phyloP scores from a whole-genome alignment of 1,140 invertebrate species.

The Lepidotrigona ventralis region DNA sequence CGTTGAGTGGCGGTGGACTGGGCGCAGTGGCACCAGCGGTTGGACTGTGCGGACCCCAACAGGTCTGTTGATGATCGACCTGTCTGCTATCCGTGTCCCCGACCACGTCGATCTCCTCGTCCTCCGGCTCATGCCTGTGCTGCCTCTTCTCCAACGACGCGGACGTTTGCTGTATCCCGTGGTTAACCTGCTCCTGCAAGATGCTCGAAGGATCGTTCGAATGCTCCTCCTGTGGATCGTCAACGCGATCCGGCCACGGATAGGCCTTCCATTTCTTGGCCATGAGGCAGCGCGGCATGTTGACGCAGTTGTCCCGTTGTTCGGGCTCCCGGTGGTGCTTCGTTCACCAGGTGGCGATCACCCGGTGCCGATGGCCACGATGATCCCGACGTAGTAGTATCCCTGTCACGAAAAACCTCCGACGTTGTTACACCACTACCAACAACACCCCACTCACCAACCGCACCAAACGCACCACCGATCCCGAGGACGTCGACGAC shows the following conservation, averaged over 20 bases:
- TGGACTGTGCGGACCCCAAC: conserved; percentile 87
- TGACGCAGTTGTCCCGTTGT: not conserved
- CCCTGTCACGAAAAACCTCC: conserved; percentile 22
- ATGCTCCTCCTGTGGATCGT: conserved; percentile 75
- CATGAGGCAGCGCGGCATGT: conserved; percentile 92
- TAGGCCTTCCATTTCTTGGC: conserved; percentile 95
- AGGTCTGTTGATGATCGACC: conserved; percentile 77
- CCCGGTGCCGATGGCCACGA: not conserved
- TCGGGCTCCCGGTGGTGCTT: not conserved
- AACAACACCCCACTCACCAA: conserved; percentile 55
- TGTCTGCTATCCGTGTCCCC: conserved; percentile 79
- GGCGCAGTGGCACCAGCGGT: conserved; percentile 87
- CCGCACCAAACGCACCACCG: conserved; percentile 50
- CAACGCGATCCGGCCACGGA: conserved; percentile 87
- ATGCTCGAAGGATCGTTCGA: conserved; percentile 21
- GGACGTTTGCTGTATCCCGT: conserved; percentile 44
- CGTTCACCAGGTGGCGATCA: conserved; percentile 11
- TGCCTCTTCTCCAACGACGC: conserved; percentile 55
- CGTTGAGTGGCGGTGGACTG: conserved; percentile 85
- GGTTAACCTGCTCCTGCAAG: conserved; percentile 46
- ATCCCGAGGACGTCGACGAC: conserved; percentile 31
- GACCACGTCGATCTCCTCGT: conserved; percentile 92
- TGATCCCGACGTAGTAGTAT: conserved; percentile 28
- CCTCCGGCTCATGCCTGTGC: conserved; percentile 81
- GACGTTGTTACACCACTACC: conserved; percentile 45